Evolutionary conservation across 2,797 vertebrate species (phyloP).

Genomic region (Danio albolineatus): DNA sequence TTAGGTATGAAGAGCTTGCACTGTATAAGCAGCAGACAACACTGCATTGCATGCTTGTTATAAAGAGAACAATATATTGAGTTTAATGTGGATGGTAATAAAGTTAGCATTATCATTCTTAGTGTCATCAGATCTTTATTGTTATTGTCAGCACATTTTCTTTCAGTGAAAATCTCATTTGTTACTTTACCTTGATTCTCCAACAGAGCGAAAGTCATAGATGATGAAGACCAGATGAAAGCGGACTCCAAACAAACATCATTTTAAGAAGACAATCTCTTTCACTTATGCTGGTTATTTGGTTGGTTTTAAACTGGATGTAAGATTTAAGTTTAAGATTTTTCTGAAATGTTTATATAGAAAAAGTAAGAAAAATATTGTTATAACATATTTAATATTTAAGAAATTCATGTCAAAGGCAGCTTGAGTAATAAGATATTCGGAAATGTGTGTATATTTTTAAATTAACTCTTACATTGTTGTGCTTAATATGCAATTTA

Average conservation of each 20-base stretch:
- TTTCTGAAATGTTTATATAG: background rate
- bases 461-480: background rate
- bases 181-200: background rate
- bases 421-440: background rate
- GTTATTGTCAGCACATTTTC: too few relatives aligned
- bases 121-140: too few relatives aligned
- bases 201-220: background rate
- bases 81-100: too few relatives aligned
- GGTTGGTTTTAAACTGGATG: background rate
- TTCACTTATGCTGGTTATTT: too few relatives aligned
- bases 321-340: background rate
- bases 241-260: slow-evolving; percentile 31
- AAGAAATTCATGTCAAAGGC: background rate
- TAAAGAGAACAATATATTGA: too few relatives aligned
- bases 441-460: background rate
- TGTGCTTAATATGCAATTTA: background rate
- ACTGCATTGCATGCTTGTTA: too few relatives aligned
- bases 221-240: background rate
- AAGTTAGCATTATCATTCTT: too few relatives aligned
- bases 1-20: too few relatives aligned
- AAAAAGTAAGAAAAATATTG: background rate
- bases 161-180: background rate
- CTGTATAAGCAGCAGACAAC: too few relatives aligned
- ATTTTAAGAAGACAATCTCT: background rate
- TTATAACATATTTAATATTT: background rate